Evolutionary conservation across 2,797 vertebrate species (phyloP).

Genomic region (Neosilurus hyrtlii): DNA sequence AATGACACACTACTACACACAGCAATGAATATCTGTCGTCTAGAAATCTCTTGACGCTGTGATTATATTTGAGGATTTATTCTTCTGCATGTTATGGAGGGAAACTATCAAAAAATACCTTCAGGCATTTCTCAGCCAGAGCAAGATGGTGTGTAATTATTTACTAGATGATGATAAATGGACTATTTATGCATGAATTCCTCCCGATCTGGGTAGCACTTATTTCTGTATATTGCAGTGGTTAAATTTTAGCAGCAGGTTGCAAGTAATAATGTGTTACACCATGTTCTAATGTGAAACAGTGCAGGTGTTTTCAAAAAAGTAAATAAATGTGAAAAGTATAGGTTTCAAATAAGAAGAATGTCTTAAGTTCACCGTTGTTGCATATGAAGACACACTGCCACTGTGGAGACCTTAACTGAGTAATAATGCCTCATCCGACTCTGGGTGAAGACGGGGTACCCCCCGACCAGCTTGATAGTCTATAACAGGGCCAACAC

Average conservation of each 20-base stretch:
- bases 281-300: too few species aligned
- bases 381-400: too few species aligned
- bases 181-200: neutral
- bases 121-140: neutral
- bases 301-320: too few species aligned
- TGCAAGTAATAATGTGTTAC: neutral
- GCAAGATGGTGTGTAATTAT: neutral
- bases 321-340: too few species aligned
- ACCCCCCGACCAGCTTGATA: too few species aligned
- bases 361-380: neutral
- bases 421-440: too few species aligned
- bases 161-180: conserved; percentile 10
- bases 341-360: neutral
- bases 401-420: too few species aligned
- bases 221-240: neutral
- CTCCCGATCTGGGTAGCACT: neutral
- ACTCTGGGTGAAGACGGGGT: too few species aligned
- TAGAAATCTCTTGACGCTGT: neutral
- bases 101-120: conserved; percentile 1
- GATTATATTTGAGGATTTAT: neutral
- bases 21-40: neutral
- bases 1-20: neutral
- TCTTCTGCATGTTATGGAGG: too few species aligned
- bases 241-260: neutral
- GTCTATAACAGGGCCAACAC: too few species aligned